Percentiles rank a stretch among this genome's conserved stretches.
These are phyloP conservation scores for Trichomalopsis sarcophagae DNA, from an alignment of 1,140 invertebrate genomes.

Conservation along the genomic window DNA sequence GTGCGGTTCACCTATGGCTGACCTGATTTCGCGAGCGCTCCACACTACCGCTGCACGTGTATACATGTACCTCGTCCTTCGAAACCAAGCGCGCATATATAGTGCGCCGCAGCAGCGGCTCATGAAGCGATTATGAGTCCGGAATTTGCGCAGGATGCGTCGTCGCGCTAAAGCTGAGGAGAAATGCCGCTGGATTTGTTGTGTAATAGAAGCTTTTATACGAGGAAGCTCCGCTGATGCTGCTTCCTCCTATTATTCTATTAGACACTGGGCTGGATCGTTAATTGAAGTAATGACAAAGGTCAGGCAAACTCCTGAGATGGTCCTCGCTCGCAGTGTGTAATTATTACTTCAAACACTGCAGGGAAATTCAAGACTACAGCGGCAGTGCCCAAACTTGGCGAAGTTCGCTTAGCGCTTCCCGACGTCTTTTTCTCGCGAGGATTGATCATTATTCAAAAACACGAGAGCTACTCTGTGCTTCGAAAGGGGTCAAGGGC, in stretches of 20 bases:
- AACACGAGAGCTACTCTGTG: too few species aligned
- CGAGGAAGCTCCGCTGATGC: too few species aligned
- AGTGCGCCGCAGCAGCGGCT: neutral
- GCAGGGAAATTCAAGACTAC: too few species aligned
- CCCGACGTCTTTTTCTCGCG: too few species aligned
- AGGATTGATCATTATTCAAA: too few species aligned
- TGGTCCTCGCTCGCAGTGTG: neutral
- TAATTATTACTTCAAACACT: constrained; percentile 1
- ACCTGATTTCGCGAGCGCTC: constrained; percentile 25
- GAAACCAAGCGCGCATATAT: too few species aligned
- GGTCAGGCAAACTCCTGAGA: neutral
- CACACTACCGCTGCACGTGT: neutral
- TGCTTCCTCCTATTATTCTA: neutral
- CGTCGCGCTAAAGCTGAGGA: neutral
- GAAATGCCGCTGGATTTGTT: neutral
- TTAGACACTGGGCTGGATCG: neutral
- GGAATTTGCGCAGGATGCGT: constrained; percentile 6
- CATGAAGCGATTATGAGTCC: constrained; percentile 31
- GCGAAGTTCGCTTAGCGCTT: too few species aligned
- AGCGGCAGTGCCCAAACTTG: too few species aligned
- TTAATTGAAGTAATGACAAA: neutral
- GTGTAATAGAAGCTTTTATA: neutral
- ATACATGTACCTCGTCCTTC: too few species aligned
- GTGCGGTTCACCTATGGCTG: constrained; percentile 32
- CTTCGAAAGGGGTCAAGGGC: too few species aligned